Base-by-base conservation (phyloP, 2,797 vertebrate genomes). In the Syncerus caffer region DNA sequence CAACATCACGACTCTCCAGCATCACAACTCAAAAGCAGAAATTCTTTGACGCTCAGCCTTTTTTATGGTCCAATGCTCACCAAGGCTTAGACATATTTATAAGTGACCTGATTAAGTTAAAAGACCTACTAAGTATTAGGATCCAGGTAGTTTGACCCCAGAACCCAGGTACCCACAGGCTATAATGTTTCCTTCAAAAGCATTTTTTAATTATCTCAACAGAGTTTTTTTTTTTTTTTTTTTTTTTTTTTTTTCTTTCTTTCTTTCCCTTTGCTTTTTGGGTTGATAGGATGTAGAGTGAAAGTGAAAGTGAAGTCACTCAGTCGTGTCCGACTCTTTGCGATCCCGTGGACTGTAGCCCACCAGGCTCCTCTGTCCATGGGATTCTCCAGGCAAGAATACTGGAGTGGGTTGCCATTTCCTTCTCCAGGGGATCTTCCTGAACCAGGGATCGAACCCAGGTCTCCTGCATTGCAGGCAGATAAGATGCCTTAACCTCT, bases 271-370 rank as follows among this genome's bases (percentile, higher is more conserved):
- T 53, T 67, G 17, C 19, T 67, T 29, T 76, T 13, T 60, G 51
- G 11, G 9, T n/a, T 64, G 31, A 64, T 29, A 50, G 3, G 50
- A 47, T 3, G 9, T 42, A 89, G 23, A 45, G 27, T 60, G 6
- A 29, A 29, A 29, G 12, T 60, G 58, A 60, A 60, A 60, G 27
- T 60, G 58, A 60, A 60, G 58, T 60, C 12, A 60, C 13, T 29
- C 27, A 60, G 27, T 60, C 13, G 0, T 60, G 58, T 60, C 58
- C 1, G 27, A 29, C 27, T 29, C 58, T 60, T 29, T 29, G 58
- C 27, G 6, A 29, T 60, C 58, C 27, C 2, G 0, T 15, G 58
- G 58, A 60, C 6, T 0, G 58, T 29, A 29, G 58, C 58, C 27
- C 12, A 31, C 58, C 58, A 15, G 6, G 58, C 58, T 31, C 58